Evolutionary conservation across 2,113 vertebrate species (phyloP).

Genomic region (Pampusana beccarii): DNA sequence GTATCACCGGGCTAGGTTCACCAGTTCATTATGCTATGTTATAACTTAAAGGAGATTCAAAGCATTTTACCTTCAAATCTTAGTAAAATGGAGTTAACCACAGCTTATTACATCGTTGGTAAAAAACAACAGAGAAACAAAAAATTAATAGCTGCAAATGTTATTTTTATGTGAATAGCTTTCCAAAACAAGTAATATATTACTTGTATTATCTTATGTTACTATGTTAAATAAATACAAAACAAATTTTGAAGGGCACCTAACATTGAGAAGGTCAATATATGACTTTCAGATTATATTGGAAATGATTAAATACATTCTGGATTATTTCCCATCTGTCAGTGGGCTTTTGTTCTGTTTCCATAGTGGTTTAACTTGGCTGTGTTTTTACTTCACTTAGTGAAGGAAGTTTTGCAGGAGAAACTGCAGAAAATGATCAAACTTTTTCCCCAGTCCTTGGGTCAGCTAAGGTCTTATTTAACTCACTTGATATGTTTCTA

Average conservation of each 20-base stretch:
- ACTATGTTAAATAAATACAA: neutral
- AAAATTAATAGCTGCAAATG: neutral
- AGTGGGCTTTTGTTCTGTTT: neutral
- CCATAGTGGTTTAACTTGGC: neutral
- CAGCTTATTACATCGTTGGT: neutral
- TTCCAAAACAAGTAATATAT: neutral
- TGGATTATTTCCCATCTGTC: neutral
- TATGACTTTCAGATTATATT: neutral
- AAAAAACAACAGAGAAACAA: neutral
- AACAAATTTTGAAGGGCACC: neutral
- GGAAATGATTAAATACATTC: neutral
- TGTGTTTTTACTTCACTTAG: neutral
- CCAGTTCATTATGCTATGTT: neutral
- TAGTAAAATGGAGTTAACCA: neutral
- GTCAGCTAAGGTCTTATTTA: too few species aligned
- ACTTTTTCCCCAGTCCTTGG: too few species aligned
- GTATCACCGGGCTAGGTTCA: neutral
- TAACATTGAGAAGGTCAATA: neutral
- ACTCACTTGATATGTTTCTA: too few species aligned
- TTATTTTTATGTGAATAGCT: neutral
- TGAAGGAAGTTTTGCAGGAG: neutral
- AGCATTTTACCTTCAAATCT: neutral
- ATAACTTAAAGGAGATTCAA: neutral
- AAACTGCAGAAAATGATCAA: too few species aligned
- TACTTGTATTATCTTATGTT: neutral